Evolutionary conservation across 2,113 vertebrate species (phyloP), one percentile per base, ranked within the genome.

Genomic region (Tragelaphus scriptus): DNA sequence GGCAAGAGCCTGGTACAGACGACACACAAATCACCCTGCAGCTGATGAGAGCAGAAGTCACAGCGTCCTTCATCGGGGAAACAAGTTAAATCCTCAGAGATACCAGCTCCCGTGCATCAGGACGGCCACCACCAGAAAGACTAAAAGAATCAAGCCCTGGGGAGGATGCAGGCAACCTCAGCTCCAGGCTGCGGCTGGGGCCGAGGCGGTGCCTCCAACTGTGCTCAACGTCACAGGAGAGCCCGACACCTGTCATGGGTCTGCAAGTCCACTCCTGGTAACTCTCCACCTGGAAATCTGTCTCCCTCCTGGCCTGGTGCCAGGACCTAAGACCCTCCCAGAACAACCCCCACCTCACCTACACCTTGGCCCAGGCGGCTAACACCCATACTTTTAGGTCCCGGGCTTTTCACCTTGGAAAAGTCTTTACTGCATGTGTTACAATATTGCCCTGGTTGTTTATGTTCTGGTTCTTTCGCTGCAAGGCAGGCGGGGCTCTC

Each of bases 331-430:
- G 26, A 15, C 80, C n/a, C 68, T 79, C 44, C 53, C 49, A 28
- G 63, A 25, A 58, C 7, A 3, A 14, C 0, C 3, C 25, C 56
- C 26, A 26, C 11, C 0, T 2, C 1, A 15, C n/a, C 56, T 17
- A 6, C 0, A 0, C 7, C n/a, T 85, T 17, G 8, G 12, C 51
- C 81, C 7, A 0, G 12, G 61, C 0, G 14, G 23, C 71, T 1
- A 0, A 12, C n/a, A 15, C 44, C 55, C 9, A 4, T 9, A 0
- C 44, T 26, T 21, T 7, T 8, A 4, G 2, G 21, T 6, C 90
- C 47, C 75, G 28, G 15, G 26, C 36, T 49, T 49, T 30, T 9
- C 14, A 28, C 26, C 23, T 26, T 44, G 11, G 36, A 40, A 71
- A 71, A 40, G 71, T 26, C 71, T 26, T 77, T 26, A 44, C 3